Conservation (phyloP, 2,888 invertebrate species). For the Spisula solida region DNA sequence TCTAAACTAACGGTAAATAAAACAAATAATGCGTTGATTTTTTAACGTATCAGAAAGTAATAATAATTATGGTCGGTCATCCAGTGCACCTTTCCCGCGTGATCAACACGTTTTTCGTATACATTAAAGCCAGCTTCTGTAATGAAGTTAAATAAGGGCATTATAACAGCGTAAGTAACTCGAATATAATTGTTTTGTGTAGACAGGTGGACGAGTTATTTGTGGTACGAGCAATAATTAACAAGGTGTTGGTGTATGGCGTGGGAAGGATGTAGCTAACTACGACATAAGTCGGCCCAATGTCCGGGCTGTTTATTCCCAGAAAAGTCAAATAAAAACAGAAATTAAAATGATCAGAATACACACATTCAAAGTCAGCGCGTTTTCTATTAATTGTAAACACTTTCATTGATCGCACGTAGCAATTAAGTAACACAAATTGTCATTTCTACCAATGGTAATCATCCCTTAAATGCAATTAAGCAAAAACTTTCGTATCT, state of each 20-base stretch:
- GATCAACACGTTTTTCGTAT: conserved; percentile 38
- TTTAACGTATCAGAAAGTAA: conserved; percentile 26
- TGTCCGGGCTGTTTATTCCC: background rate
- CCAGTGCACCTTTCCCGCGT: conserved; percentile 25
- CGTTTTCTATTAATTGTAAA: background rate
- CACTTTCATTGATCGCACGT: background rate
- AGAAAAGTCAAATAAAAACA: background rate
- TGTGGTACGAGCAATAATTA: background rate
- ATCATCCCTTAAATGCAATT: background rate
- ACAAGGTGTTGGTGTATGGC: background rate
- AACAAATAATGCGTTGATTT: conserved; percentile 39
- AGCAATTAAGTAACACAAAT: background rate
- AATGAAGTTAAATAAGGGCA: conserved; percentile 26
- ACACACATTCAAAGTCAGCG: background rate
- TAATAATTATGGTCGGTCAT: conserved; percentile 35
- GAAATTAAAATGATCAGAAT: background rate
- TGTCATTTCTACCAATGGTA: background rate
- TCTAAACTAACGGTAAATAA: conserved; percentile 51
- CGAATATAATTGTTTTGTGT: background rate
- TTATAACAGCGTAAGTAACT: background rate
- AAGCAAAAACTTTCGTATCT: background rate
- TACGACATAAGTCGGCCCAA: background rate
- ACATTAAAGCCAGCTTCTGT: conserved; percentile 31
- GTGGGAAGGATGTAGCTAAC: background rate
- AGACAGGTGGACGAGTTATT: conserved; percentile 18